Conservation (phyloP, 2,113 vertebrate species). For the Calyptomena viridis region DNA sequence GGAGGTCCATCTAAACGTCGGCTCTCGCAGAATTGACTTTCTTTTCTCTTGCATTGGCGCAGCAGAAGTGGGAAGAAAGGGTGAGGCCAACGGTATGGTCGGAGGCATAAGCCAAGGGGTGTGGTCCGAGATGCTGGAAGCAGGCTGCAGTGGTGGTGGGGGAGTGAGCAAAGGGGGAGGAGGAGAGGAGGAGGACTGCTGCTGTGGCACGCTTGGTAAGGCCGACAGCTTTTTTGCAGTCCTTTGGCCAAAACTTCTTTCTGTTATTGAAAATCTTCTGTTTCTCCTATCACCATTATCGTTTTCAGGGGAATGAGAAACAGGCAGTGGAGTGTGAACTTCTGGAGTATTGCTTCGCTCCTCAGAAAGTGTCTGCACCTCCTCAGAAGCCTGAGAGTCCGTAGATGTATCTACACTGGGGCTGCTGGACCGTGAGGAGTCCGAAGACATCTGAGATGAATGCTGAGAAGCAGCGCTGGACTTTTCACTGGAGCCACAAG, state of each 20-base stretch:
- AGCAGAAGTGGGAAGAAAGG: slow-evolving; percentile 82
- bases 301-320: slow-evolving; percentile 80
- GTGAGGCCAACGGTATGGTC: slow-evolving; percentile 80
- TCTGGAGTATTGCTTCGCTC: slow-evolving; percentile 79
- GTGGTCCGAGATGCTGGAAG: slow-evolving; percentile 84
- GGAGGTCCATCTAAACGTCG: slow-evolving; percentile 95
- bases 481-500: slow-evolving; percentile 89
- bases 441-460: slow-evolving; percentile 96
- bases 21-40: slow-evolving; percentile 92
- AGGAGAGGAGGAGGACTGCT: slow-evolving; percentile 90
- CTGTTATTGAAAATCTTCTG: slow-evolving; percentile 78
- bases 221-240: slow-evolving; percentile 83
- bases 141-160: slow-evolving; percentile 77
- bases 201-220: slow-evolving; percentile 77
- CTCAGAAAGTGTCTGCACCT: slow-evolving; percentile 86
- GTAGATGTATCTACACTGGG: slow-evolving; percentile 95
- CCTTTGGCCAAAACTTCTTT: slow-evolving; percentile 80
- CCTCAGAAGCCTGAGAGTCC: slow-evolving; percentile 95
- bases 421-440: slow-evolving; percentile 94
- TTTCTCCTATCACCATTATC: slow-evolving; percentile 74
- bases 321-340: slow-evolving; percentile 77
- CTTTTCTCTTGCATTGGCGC: slow-evolving; percentile 89
- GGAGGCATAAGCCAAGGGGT: slow-evolving; percentile 93
- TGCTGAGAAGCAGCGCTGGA: slow-evolving; percentile 92
- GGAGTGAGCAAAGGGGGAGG: slow-evolving; percentile 88